Base-by-base conservation (phyloP, 2,113 vertebrate species). In the Elephas maximus region DNA sequence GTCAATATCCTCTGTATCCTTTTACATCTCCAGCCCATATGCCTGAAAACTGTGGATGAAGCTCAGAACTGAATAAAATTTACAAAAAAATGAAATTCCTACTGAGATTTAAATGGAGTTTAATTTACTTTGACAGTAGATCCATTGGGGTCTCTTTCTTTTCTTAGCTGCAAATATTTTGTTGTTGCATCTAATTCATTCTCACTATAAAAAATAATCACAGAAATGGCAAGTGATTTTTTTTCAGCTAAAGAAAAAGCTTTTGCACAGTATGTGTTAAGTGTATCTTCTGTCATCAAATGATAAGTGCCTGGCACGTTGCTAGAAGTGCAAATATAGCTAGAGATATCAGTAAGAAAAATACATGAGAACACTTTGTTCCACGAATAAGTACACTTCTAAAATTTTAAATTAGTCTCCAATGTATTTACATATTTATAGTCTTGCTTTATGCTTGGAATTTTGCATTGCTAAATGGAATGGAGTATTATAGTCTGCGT, bases 221-320 rank as follows among this genome's bases (percentile, higher is more conserved):
- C 71, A 91, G 15, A 26, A 28, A 79, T 79, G 63, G 26, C n/a
- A 89, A 88, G 51, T 78, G 65, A 84, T 41, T 94, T 96, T 53
- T 80, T 88, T 92, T 63, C 14, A 93, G 48, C 41, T 45, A 65
- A 78, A 89, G 69, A 76, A 82, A 63, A 51, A 15, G 6, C 88
- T 48, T 92, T 7, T 60, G 33, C 69, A 30, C 37, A n/a, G 10
- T 15, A 33, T 11, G 33, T 18, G 57, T 60, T 94, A 23, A 10
- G 23, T 15, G 9, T n/a, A 74, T 69, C 67, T 91, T 71, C 11
- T 79, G 2, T 14, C 41, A 51, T n/a, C 24, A 82, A 86, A 60
- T 79, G 85, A 82, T 73, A 77, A 77, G 62, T 65, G 65, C 10
- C 60, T 91, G 81, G 24, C 41, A 41, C 73, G 48, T 84, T 51